These are phyloP conservation scores for Dunckerocampus dactyliophorus DNA, from an alignment of 2,113 vertebrate genomes.

Conservation along the genomic window DNA sequence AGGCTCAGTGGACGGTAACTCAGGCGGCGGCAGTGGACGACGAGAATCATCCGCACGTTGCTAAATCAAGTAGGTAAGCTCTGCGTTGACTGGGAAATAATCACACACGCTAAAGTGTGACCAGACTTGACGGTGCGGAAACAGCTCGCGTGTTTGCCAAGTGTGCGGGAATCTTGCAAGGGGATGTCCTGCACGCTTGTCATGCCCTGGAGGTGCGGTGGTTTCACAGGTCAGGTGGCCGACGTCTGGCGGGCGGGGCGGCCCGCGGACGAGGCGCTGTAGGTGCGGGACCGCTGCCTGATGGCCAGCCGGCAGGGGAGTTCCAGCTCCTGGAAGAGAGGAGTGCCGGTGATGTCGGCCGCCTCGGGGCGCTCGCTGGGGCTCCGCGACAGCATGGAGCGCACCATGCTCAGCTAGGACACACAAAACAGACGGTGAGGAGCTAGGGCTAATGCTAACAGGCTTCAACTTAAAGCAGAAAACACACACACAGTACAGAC, in stretches of 20 bases:
- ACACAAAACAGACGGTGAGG: background rate
- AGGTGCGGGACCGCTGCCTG: constrained; percentile 89
- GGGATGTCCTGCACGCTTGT: background rate
- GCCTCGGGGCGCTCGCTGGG: constrained; percentile 87
- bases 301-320: constrained; percentile 79
- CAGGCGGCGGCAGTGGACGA: too few relatives aligned
- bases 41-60: too few relatives aligned
- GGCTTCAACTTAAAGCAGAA: background rate
- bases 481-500: background rate
- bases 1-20: too few relatives aligned
- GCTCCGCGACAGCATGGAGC: constrained; percentile 86
- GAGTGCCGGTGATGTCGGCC: constrained; percentile 82
- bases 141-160: too few relatives aligned
- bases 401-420: constrained; percentile 86
- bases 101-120: too few relatives aligned
- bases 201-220: too few relatives aligned
- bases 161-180: background rate
- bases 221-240: constrained; percentile 54
- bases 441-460: background rate
- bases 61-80: too few relatives aligned
- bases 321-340: constrained; percentile 89
- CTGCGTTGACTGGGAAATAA: too few relatives aligned
- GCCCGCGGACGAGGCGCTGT: constrained; percentile 86
- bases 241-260: constrained; percentile 80
- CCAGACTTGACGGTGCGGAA: too few relatives aligned